Evolutionary conservation across 1,140 invertebrate species (phyloP), one percentile per base, ranked within the genome.

Genomic region (Orius insidiosus): DNA sequence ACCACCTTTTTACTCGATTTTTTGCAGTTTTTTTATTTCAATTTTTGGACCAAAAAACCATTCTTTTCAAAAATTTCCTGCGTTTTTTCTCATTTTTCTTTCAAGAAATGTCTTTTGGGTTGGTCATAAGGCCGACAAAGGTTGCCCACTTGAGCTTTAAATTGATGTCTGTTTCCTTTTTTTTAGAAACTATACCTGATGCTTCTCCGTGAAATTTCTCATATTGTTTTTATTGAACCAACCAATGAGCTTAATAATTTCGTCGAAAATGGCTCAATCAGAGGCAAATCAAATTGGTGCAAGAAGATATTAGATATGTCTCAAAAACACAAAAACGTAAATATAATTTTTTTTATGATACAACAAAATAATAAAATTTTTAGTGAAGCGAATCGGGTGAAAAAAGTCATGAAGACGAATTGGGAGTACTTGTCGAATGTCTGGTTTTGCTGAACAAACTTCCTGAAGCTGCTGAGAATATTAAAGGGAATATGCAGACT

Each of bases 401-500:
- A 32, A 9, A 10, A 5, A 31, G 30, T 43, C 31, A 14, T 32
- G 18, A 43, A 43, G 41, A 43, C n/a, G 41, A 43, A 30, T n/a
- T 43, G 2, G 18, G 18, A 6, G 24, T 30, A 11, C 38, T 89
- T 19, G 74, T 90, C 3, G 85, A 90, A 60, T 88, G 86, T 51
- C 68, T 93, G 24, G 80, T 76, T n/a, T 70, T 85, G 38, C 63
- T 95, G 35, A 76, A 81, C 45, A 86, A 84, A 61, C 65, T 92
- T 51, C 78, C 84, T 19, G 85, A 87, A 57, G 78, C 84, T 13
- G 72, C 88, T 33, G 56, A 87, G 75, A 75, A 72, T 56, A 70
- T 90, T 45, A 85, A 84, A 63, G 69, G 73, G 15, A 74, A 81
- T 62, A 86, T 88, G 64, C 78, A 88, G 60, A 72, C 73, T 18